Evolutionary conservation across 2,113 vertebrate species (phyloP).

Genomic region (Morone chrysops): DNA sequence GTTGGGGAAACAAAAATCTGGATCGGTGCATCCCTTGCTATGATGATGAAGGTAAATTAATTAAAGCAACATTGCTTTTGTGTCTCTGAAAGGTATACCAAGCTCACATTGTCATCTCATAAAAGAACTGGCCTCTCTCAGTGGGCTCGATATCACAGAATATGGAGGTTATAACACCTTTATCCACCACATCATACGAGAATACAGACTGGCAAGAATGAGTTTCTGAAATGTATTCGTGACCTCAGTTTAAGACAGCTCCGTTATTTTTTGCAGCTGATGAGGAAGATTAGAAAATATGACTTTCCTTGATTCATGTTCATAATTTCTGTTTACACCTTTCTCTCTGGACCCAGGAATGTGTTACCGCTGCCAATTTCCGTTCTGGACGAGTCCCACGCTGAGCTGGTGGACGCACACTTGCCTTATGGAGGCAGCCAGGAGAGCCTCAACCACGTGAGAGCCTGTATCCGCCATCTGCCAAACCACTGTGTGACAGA

Average conservation of each 20-base stretch:
- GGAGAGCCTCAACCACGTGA: conserved; percentile 62
- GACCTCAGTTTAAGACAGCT: neutral
- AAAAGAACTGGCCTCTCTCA: conserved; percentile 10
- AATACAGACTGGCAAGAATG: neutral
- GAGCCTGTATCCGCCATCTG: conserved; percentile 76
- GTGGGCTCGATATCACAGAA: conserved; percentile 16
- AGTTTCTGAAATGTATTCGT: conserved; percentile 5
- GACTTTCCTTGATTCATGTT: conserved; percentile 3
- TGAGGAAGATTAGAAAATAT: conserved; percentile 7
- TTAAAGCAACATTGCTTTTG: conserved; percentile 12
- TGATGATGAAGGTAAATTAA: neutral
- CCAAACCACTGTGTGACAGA: conserved; percentile 77
- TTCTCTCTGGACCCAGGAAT: conserved; percentile 40
- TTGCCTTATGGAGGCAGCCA: conserved; percentile 70
- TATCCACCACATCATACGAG: conserved; percentile 25
- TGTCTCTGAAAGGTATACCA: conserved; percentile 34
- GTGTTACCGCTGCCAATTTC: conserved; percentile 42
- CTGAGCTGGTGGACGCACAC: conserved; percentile 63
- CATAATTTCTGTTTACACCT: neutral
- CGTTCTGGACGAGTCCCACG: conserved; percentile 68
- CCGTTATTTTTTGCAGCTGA: conserved; percentile 15
- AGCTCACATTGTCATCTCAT: conserved; percentile 32
- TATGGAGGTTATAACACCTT: conserved; percentile 3
- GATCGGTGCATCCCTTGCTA: neutral
- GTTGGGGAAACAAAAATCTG: neutral